Percentiles rank a stretch among this genome's conserved stretches.
Evolutionary conservation across 2,113 vertebrate species (phyloP).

Genomic region (Cochlearius cochlearius): DNA sequence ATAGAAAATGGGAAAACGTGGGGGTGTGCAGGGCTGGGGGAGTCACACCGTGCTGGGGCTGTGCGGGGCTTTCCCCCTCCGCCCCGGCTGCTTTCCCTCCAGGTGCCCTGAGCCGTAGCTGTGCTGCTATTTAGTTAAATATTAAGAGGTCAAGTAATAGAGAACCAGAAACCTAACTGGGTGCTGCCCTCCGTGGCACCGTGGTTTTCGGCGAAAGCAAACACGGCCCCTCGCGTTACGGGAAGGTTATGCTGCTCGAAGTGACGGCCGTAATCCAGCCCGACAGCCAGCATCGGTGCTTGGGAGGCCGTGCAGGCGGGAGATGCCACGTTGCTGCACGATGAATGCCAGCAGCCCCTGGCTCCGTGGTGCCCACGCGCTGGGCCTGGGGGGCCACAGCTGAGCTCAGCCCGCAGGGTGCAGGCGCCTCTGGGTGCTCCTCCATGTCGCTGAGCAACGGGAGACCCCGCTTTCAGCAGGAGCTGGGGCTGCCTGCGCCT

Average conservation of each 20-base stretch:
- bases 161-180: neutral
- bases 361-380: rapidly evolving
- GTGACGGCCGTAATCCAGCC: neutral
- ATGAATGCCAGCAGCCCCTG: neutral
- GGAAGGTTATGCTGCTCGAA: neutral
- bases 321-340: neutral
- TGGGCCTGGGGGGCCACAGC: neutral
- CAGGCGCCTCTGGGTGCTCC: neutral
- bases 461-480: rapidly evolving
- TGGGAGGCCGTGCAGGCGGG: rapidly evolving
- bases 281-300: neutral
- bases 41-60: neutral
- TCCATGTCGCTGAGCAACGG: rapidly evolving
- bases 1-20: neutral
- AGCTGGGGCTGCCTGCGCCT: neutral
- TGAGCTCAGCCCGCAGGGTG: neutral
- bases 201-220: neutral
- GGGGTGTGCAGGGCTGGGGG: neutral
- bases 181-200: neutral
- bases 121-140: slow-evolving; percentile 34
- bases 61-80: neutral
- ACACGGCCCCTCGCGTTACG: rapidly evolving
- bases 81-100: neutral
- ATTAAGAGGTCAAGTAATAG: slow-evolving; percentile 14
- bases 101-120: neutral